Conservation (phyloP, 2,888 invertebrate genomes). For the Teinopalpus imperialis region DNA sequence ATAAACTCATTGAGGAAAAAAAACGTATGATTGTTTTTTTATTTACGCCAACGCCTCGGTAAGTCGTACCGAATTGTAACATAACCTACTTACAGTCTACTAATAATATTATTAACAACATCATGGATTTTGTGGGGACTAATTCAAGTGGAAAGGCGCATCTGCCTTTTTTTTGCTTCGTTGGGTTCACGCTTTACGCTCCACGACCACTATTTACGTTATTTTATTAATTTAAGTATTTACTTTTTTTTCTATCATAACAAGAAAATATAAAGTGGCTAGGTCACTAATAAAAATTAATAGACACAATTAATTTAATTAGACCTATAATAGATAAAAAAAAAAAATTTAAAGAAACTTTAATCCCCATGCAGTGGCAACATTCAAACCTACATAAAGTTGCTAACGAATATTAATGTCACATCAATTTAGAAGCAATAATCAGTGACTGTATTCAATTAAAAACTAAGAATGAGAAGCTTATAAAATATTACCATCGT, state of each 20-base stretch:
- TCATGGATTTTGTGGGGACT: slow-evolving; percentile 41
- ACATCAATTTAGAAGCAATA: slow-evolving; percentile 20
- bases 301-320: no score
- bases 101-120: slow-evolving; percentile 36
- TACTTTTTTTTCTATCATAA: no score
- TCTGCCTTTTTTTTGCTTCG: slow-evolving; percentile 34
- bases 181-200: slow-evolving; percentile 9
- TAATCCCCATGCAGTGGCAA: no score
- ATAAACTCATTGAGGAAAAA: slow-evolving; percentile 79
- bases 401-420: slow-evolving; percentile 21
- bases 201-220: neutral
- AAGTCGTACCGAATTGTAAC: slow-evolving; percentile 50
- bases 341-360: no score
- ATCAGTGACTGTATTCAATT: slow-evolving; percentile 24
- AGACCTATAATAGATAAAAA: no score
- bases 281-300: no score
- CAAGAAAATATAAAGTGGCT: no score
- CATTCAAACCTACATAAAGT: slow-evolving; percentile 12
- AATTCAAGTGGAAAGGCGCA: slow-evolving; percentile 47
- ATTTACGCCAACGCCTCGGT: slow-evolving; percentile 49
- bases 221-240: neutral
- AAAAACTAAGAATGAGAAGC: slow-evolving; percentile 20
- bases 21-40: slow-evolving; percentile 59
- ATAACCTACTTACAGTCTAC: slow-evolving; percentile 49
- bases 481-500: slow-evolving; percentile 10